A percentile compares a stretch with the other conserved stretches of the same genome.
These are phyloP conservation scores for Machimus atricapillus DNA, from an alignment of 2,888 invertebrate genomes.

Conservation along the genomic window DNA sequence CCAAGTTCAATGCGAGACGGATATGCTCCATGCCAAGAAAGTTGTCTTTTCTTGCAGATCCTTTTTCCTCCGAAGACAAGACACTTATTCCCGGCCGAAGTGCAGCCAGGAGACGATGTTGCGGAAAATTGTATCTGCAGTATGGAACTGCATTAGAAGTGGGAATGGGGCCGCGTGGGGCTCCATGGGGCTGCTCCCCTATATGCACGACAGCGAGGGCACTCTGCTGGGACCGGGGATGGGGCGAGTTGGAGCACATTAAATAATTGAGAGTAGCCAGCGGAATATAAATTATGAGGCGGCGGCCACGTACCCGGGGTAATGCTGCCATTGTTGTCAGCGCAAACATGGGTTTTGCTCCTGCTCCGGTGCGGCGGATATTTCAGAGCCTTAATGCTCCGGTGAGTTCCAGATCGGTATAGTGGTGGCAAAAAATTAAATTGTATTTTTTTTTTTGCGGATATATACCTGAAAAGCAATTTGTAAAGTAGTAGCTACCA, in stretches of 20 bases:
- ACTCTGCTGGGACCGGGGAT: not conserved
- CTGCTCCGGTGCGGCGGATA: not conserved
- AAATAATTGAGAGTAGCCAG: not conserved
- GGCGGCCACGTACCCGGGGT: not conserved
- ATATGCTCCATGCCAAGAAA: conserved; percentile 10
- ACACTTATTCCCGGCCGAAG: not conserved
- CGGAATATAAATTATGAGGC: not conserved
- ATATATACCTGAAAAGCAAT: not conserved
- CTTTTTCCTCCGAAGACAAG: not conserved
- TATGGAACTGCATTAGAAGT: conserved; percentile 1
- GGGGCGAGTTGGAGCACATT: not conserved
- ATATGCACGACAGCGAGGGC: not conserved
- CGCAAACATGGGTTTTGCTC: not conserved
- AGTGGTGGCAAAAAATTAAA: not conserved
- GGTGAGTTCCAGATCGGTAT: not conserved
- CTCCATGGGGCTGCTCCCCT: not conserved
- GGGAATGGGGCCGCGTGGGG: not conserved
- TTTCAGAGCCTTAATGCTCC: not conserved
- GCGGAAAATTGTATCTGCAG: conserved; percentile 20
- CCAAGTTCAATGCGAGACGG: conserved; percentile 12
- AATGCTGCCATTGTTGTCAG: not conserved
- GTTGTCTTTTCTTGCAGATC: not conserved
- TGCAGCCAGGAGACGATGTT: conserved; percentile 10
- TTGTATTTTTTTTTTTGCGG: not conserved
- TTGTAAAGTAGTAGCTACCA: not conserved